phyloP scores from a whole-genome alignment of 2,113 vertebrate genomes.

The Lethenteron camtschaticum region DNA sequence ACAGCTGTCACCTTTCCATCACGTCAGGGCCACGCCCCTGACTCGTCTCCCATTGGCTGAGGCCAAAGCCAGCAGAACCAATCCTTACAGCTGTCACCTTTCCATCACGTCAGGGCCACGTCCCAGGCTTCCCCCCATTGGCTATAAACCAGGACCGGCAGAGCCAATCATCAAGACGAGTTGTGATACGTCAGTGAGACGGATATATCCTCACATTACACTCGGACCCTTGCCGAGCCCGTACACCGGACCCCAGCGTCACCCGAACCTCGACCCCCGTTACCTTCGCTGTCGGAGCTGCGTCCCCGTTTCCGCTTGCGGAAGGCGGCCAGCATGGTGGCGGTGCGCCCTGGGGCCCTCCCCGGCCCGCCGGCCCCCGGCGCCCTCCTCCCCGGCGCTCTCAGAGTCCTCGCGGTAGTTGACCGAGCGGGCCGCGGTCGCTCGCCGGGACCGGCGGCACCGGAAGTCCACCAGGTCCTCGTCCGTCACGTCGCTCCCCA shows the following conservation, averaged over 20 bases:
- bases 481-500: constrained; percentile 50
- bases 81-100: too few relatives aligned
- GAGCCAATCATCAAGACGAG: too few relatives aligned
- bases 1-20: too few relatives aligned
- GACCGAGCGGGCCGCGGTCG: constrained; percentile 58
- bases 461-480: constrained; percentile 51
- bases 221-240: background rate
- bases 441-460: constrained; percentile 41
- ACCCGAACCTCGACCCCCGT: constrained; percentile 6
- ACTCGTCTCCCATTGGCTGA: too few relatives aligned
- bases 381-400: constrained; percentile 42
- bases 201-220: background rate
- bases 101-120: too few relatives aligned
- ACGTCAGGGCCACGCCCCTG: too few relatives aligned
- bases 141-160: too few relatives aligned
- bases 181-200: too few relatives aligned
- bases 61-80: too few relatives aligned
- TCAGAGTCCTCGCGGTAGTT: constrained; percentile 94
- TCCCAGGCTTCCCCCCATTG: too few relatives aligned
- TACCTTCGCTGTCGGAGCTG: constrained; percentile 77
- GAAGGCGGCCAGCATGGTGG: constrained; percentile 13
- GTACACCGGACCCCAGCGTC: background rate
- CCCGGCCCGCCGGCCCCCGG: constrained; percentile 25
- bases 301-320: constrained; percentile 22
- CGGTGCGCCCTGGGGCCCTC: constrained; percentile 34